Base-by-base conservation (phyloP, 1,140 invertebrate genomes). In the Fopius arisanus region DNA sequence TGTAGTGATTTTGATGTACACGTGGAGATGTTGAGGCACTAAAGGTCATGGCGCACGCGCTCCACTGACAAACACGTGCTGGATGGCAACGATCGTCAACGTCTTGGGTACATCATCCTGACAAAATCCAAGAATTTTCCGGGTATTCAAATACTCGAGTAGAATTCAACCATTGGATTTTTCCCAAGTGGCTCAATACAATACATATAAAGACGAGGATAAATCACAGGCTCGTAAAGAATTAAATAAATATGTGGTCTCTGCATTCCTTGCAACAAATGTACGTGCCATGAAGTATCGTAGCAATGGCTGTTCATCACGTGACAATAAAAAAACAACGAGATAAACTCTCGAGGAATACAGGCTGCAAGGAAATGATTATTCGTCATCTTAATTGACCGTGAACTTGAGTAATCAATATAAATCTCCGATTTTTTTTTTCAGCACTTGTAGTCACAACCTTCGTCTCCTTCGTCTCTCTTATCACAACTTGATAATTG, bases 261-360 rank as follows among this genome's bases (percentile, higher is more conserved):
- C 33, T 28, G 5, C 26, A 33, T 28, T 51, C 19, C 19, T 51
- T 16, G 14, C 6, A 40, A 65, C 9, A 19, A 29, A 65, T 65
- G 51, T 83, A 82, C 81, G 82, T 81, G 83, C 77, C 75, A 78
- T 67, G 77, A 77, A 74, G 76, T 63, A 63, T 72, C 71, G 65
- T 79, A 78, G 59, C 78, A 78, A 84, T 83, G 83, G 82, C 83
- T 78, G 80, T 75, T 1, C 29, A 43, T 48, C 62, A 65, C 65
- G 77, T 83, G 79, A 82, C 81, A 37, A 37, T 72, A 62, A 69
- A 40, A 51, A 29, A 69, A 69, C 6, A 7, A 51, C n/a, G 3
- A 51, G 43, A 51, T 19, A 51, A 51, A 51, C 43, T 51, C 9
- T 51, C 5, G 2, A 6, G 9, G 19, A 51, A 19, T 14, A 14